Percentiles rank a stretch among this genome's conserved stretches.
These are phyloP conservation scores for Panthera uncia DNA, from an alignment of 2,113 vertebrate genomes.

Conservation along the genomic window DNA sequence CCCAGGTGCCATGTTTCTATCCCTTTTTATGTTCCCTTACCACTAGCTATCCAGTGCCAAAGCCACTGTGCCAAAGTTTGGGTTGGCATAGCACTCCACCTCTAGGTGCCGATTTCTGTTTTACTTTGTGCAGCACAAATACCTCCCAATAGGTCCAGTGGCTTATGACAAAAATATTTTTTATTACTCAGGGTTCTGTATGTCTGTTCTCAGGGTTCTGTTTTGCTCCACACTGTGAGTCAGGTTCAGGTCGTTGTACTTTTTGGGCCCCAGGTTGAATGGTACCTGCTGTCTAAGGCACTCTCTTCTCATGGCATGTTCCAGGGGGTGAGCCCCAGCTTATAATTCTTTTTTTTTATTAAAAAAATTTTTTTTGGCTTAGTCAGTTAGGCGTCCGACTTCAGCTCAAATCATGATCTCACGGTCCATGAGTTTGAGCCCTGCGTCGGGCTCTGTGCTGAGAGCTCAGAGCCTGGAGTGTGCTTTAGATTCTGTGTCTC, in stretches of 20 bases:
- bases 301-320: not conserved
- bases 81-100: not conserved
- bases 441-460: too few relatives aligned
- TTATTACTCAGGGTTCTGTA: not conserved
- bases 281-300: fast-evolving
- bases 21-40: not conserved
- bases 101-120: not conserved
- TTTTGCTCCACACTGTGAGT: not conserved
- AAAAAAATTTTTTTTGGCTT: too few relatives aligned
- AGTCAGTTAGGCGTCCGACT: too few relatives aligned
- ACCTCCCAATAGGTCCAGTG: not conserved
- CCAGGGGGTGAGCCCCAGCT: not conserved
- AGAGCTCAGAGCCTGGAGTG: too few relatives aligned
- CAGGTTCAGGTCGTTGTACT: not conserved
- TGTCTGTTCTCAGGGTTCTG: not conserved
- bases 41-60: not conserved
- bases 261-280: not conserved
- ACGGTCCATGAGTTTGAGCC: too few relatives aligned
- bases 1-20: not conserved
- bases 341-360: not conserved
- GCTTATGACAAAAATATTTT: not conserved
- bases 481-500: too few relatives aligned
- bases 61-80: not conserved
- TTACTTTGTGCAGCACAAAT: not conserved
- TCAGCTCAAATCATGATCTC: too few relatives aligned